Evolutionary conservation across 2,113 vertebrate species (phyloP).

Genomic region (Charina bottae): DNA sequence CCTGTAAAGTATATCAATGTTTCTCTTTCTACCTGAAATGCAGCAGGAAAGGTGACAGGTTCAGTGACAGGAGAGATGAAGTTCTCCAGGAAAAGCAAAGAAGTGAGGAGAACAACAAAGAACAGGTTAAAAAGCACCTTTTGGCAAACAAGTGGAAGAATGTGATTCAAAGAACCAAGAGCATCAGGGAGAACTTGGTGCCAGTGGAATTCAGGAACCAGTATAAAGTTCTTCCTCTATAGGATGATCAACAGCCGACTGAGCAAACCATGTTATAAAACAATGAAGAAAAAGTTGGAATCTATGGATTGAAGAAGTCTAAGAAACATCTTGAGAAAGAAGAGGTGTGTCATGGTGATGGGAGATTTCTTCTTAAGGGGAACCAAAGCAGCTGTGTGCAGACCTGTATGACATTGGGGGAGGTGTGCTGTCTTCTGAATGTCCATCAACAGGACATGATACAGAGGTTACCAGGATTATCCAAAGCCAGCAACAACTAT

Average conservation of each 20-base stretch:
- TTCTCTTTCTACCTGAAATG: not conserved
- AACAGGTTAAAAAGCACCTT: not conserved
- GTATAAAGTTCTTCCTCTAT: not conserved
- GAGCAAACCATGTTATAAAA: not conserved
- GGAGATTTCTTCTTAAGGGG: not conserved
- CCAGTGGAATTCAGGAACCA: not conserved
- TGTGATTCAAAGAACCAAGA: not conserved
- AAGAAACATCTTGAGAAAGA: not conserved
- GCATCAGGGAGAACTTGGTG: not conserved
- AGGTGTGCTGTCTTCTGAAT: not conserved
- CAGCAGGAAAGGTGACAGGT: not conserved
- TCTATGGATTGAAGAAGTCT: not conserved
- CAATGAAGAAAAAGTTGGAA: not conserved
- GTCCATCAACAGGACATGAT: not conserved
- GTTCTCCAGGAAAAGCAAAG: not conserved
- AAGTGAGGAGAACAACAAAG: not conserved
- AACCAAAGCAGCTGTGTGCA: not conserved
- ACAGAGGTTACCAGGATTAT: not conserved
- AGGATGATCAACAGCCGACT: not conserved
- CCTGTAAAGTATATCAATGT: not conserved
- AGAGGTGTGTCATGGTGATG: not conserved
- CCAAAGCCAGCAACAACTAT: not conserved
- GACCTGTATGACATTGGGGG: not conserved
- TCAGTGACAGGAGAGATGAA: not conserved
- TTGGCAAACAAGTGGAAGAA: not conserved